These are phyloP conservation scores for Erebia epiphron DNA, from an alignment of 2,888 invertebrate genomes.

Conservation along the genomic window DNA sequence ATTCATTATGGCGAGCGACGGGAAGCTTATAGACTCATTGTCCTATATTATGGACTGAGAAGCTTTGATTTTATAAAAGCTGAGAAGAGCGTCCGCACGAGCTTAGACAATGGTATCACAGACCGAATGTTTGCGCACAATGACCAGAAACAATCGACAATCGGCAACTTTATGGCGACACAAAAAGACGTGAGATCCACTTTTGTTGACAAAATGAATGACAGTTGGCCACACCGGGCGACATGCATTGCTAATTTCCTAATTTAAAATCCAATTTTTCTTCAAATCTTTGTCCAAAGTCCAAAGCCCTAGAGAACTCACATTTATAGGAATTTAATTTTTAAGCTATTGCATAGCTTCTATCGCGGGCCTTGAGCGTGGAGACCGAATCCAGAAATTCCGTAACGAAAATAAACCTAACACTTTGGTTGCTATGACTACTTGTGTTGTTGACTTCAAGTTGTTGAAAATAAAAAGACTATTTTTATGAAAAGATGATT, in stretches of 20 bases:
- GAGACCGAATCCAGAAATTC: too few species aligned
- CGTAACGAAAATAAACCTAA: too few species aligned
- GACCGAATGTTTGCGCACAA: conserved; percentile 60
- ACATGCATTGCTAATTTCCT: conserved; percentile 75
- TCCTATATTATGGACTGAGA: conserved; percentile 53
- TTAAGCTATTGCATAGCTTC: too few species aligned
- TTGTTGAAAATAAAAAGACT: too few species aligned
- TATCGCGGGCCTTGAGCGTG: too few species aligned
- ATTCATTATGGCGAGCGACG: conserved; percentile 65
- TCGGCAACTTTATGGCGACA: conserved; percentile 45
- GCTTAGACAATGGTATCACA: conserved; percentile 47
- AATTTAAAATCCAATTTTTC: conserved; percentile 53
- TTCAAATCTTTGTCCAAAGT: background rate
- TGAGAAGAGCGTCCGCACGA: conserved; percentile 52
- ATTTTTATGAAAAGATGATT: too few species aligned
- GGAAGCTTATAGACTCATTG: conserved; percentile 64
- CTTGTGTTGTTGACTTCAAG: too few species aligned
- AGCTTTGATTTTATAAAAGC: too few species aligned
- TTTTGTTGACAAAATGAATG: conserved; percentile 65
- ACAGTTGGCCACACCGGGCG: conserved; percentile 72
- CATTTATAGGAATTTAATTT: too few species aligned
- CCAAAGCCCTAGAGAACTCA: background rate
- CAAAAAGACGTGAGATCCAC: conserved; percentile 46
- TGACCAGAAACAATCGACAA: conserved; percentile 54
- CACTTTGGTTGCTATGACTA: too few species aligned